Evolutionary conservation across 2,113 vertebrate species (phyloP), one percentile per base, ranked within the genome.

Genomic region (Arenaria interpres): DNA sequence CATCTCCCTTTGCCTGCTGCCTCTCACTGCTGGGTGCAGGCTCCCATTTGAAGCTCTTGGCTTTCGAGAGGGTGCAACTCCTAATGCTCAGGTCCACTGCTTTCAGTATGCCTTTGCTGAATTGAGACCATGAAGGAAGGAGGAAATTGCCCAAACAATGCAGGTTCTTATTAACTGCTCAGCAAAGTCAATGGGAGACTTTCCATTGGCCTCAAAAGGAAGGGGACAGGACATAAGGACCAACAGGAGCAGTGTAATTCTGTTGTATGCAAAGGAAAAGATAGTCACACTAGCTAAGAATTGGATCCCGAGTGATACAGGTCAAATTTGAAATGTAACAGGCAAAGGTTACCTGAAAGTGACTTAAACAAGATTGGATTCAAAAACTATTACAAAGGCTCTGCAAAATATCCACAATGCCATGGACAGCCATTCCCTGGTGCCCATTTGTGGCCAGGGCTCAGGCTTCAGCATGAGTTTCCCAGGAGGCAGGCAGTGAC

Each of bases 231-330:
- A 30, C 23, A 12, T 21, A 51, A 69, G 41, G 59, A 69, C 28
- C 24, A 71, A 35, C 2, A 1, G 0, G 0, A 74, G 32, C 28
- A 27, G 3, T 17, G 14, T 9, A 56, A 54, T 67, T 77, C 25
- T 78, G 5, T 33, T 57, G 11, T 14, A n/a, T n/a, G 46, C 32
- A 41, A 64, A 85, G 22, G 14, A 75, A 72, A 60, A 59, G 14
- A 7, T 3, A 45, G 51, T 60, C 72, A 80, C 7, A 14, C 16
- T 41, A 69, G 24, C 35, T 83, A 72, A 62, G 35, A 62, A 50
- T 33, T 1, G 0, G 62, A 33, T 84, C 37, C 39, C 48, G 53
- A 74, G 77, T 15, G 15, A 68, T 25, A 39, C 4, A 1, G 35
- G 39, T 67, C 33, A 37, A 25, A 32, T 53, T 16, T 53, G 27